Evolutionary conservation across 2,888 invertebrate genomes (phyloP), one percentile per base, ranked within the genome.

Genomic region (Pogonocherus hispidulus): DNA sequence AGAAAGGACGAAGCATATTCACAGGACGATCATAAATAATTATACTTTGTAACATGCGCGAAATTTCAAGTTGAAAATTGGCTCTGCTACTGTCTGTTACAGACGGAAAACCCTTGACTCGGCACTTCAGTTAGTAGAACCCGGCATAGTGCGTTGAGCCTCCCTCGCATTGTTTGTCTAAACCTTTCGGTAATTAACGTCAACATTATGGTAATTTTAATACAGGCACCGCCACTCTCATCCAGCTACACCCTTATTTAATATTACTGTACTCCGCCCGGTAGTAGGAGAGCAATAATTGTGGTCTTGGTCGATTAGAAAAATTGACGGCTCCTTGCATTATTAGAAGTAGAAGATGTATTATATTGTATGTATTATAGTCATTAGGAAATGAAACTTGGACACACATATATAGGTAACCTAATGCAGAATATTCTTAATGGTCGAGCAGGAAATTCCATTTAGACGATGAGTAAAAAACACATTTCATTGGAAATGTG

Each of bases 181-280:
- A 52, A 52, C 52, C 52, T 18, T 52, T 52, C 52, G 52, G 32
- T 22, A 52, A 52, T 52, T 52, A 52, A 52, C 52, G 52, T 52
- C 52, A 52, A 32, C 52, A 52, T 52, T 52, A 52, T 52, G 52
- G 52, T 52, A 52, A 52, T 52, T 52, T 52, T 52, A 52, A 52
- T 52, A 52, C 52, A 52, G 52, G 32, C 32, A 52, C 52, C 52
- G 22, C 52, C 32, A 52, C 52, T 32, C 16, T 20, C 19, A 3
- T 14, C 41, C 52, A 52, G 19, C 52, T 32, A 52, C 22, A 52
- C 32, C 52, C 27, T 23, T 23, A 51, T 51, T 23, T 51, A 23
- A 51, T 51, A 14, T 23, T 23, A 22, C 49, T 23, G 49, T 22
- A n/a, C 49, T n/a, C 32, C 32, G 32, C 32, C 32, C 8, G 8